A percentile compares a stretch with the other conserved stretches of the same genome.
Evolutionary conservation across 2,888 invertebrate genomes (phyloP).

Genomic region (Parnassius apollo): DNA sequence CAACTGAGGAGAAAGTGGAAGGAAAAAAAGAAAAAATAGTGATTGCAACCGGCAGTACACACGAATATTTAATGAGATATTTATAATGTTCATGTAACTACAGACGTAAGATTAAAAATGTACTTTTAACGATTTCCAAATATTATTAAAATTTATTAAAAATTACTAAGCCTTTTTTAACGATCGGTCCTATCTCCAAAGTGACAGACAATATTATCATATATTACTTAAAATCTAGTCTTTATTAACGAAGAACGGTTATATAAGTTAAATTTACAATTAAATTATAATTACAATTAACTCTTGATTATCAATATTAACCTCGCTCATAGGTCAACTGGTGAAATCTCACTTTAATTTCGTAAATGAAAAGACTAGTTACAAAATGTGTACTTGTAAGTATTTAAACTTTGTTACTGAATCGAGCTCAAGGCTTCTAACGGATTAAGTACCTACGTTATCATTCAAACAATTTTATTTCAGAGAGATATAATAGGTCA

Average conservation of each 20-base stretch:
- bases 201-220: too few species aligned
- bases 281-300: too few species aligned
- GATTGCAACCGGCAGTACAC: neutral
- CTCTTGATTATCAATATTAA: slow-evolving; percentile 3
- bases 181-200: too few species aligned
- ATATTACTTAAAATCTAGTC: too few species aligned
- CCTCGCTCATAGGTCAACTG: slow-evolving; percentile 27
- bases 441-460: slow-evolving; percentile 13
- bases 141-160: too few species aligned
- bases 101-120: too few species aligned
- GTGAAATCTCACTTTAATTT: slow-evolving; percentile 27
- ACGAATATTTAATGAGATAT: neutral
- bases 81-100: too few species aligned
- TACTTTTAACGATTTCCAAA: too few species aligned
- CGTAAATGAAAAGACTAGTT: slow-evolving; percentile 26
- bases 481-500: neutral
- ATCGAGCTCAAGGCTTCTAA: slow-evolving; percentile 29
- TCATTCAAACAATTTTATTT: slow-evolving; percentile 10
- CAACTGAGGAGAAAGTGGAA: neutral
- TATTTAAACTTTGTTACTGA: slow-evolving; percentile 25
- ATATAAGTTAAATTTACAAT: too few species aligned
- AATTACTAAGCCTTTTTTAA: too few species aligned
- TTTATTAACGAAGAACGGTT: too few species aligned
- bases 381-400: slow-evolving; percentile 22
- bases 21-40: slow-evolving; percentile 12